Conservation (phyloP, 2,888 invertebrate genomes). For the Acrobeloides nanus region DNA sequence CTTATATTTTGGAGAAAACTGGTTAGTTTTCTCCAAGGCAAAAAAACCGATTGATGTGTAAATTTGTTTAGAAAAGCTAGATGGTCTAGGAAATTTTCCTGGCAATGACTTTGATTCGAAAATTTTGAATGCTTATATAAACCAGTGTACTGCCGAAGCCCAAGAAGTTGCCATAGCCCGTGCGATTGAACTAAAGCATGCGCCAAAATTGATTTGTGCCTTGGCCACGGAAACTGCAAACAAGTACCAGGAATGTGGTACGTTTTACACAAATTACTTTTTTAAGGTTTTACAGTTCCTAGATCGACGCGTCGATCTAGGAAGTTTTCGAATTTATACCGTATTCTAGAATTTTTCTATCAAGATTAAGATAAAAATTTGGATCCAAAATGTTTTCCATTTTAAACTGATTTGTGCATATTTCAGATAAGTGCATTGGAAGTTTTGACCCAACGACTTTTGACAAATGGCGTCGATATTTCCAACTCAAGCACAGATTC, state of each 20-base stretch:
- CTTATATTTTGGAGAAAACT: constrained; percentile 44
- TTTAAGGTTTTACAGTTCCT: not conserved
- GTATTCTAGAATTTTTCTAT: constrained; percentile 1
- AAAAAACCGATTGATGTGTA: not conserved
- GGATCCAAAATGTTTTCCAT: not conserved
- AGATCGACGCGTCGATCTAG: not conserved
- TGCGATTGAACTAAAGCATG: constrained; percentile 65
- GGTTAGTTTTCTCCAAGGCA: constrained; percentile 7
- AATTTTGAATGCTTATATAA: constrained; percentile 62
- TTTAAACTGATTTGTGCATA: not conserved
- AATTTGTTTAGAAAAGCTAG: constrained; percentile 21
- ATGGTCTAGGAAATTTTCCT: constrained; percentile 48
- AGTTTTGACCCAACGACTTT: constrained; percentile 59
- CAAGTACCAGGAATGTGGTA: constrained; percentile 61
- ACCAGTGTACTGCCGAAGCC: constrained; percentile 65
- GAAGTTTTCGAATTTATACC: not conserved
- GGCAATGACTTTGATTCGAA: constrained; percentile 62
- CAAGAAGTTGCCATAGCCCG: constrained; percentile 66
- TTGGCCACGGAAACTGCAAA: constrained; percentile 63
- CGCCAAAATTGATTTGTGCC: constrained; percentile 61
- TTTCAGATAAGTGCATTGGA: constrained; percentile 59
- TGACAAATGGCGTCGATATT: constrained; percentile 63
- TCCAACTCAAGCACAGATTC: constrained; percentile 62
- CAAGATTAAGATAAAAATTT: not conserved
- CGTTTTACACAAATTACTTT: not conserved